Base-by-base conservation (phyloP, 2,888 invertebrate species). In the Philereme vetulata region DNA sequence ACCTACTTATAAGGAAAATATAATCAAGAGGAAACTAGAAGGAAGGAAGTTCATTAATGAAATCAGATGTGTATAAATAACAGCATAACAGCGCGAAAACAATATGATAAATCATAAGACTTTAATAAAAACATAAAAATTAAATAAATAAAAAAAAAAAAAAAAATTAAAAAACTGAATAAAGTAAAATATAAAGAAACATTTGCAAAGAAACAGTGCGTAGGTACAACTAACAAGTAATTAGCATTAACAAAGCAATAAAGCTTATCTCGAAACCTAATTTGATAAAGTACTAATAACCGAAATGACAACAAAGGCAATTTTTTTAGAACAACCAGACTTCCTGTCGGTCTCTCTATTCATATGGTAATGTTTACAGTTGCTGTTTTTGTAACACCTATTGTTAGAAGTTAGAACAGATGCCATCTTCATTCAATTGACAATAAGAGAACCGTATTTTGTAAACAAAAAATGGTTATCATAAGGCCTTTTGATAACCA, bases 321-420 rank as follows among this genome's bases (percentile, higher is more conserved):
- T 78, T 72, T 21, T n/a, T 70, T 72, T 71, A 66, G 69, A 72
- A 66, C 70, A 75, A 35, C 55, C 42, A 48, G 75, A 81, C 84
- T 78, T 83, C 82, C 82, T 78, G 81, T 72, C 72, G 71, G 67
- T 67, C 56, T 56, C 45, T 71, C 74, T 76, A 77, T 81, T 78
- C 72, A 74, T 66, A 79, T 81, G 78, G 74, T 74, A 81, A 81
- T 76, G 69, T 77, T 74, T 72, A 77, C 70, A 75, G 74, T 74
- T 75, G 72, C 73, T 77, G 71, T 70, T 70, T 61, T 67, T 57
- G 54, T 62, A 57, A 59, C 56, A 56, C 49, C 61, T 53, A 56
- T 61, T 61, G 61, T 61, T 56, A 42, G 52, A 45, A 43, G 40
- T 3, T 58, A 35, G 40, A 60, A 56, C 52, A 61, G 45, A 52